phyloP scores from a whole-genome alignment of 2,797 vertebrate genomes.

The Neosilurus hyrtlii region DNA sequence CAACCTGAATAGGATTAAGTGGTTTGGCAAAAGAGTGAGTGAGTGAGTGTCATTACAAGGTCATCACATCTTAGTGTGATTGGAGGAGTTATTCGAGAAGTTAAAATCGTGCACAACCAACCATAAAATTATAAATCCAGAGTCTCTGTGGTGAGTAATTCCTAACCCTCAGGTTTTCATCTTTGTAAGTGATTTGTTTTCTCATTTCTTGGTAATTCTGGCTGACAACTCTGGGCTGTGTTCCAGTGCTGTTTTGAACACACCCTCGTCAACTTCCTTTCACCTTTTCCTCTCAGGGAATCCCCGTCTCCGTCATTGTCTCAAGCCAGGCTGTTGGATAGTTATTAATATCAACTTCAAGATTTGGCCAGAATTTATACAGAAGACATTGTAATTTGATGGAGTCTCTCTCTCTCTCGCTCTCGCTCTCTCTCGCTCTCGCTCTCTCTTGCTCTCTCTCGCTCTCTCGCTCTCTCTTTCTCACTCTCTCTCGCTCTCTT shows the following conservation, averaged over 20 bases:
- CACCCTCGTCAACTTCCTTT: constrained; percentile 4
- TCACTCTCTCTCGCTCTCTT: no score
- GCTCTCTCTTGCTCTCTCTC: no score
- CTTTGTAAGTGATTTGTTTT: background rate
- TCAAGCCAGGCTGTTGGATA: no score
- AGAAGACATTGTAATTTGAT: background rate
- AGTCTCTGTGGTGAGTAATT: background rate
- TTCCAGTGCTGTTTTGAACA: constrained; percentile 1
- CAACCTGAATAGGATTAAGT: no score
- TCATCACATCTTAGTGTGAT: background rate
- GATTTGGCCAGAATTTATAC: background rate
- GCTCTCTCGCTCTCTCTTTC: no score
- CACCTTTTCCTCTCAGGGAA: constrained; percentile 9
- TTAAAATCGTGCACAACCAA: background rate
- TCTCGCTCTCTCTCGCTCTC: no score
- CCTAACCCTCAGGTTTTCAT: background rate
- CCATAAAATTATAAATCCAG: background rate
- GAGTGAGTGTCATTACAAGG: background rate
- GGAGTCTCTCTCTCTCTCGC: background rate
- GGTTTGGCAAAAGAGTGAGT: no score
- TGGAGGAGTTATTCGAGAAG: background rate
- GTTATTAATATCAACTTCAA: background rate
- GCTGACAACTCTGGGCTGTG: background rate
- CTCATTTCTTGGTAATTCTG: background rate
- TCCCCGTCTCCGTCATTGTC: background rate